Evolutionary conservation across 2,797 vertebrate genomes (phyloP).

Genomic region (Pterois miles): DNA sequence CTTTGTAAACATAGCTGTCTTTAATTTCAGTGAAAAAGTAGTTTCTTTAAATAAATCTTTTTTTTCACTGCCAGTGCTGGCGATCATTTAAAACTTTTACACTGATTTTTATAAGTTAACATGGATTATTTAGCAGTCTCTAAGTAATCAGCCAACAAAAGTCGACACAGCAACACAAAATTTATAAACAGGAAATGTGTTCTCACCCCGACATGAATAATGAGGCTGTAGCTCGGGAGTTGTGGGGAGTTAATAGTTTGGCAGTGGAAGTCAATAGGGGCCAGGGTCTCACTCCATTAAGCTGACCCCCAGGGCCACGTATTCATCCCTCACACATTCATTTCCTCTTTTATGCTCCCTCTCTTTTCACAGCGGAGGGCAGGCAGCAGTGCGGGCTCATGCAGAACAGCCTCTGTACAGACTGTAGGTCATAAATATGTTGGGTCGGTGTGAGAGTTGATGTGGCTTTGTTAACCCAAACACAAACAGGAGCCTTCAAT

Average conservation of each 20-base stretch:
- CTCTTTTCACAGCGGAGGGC: constrained; percentile 91
- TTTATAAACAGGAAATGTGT: constrained; percentile 57
- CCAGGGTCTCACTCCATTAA: constrained; percentile 99
- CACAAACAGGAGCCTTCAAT: constrained; percentile 85
- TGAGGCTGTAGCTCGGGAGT: constrained; percentile 89
- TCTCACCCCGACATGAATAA: constrained; percentile 88
- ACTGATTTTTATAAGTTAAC: not conserved
- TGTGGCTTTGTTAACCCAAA: constrained; percentile 92
- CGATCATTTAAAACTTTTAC: constrained; percentile 13
- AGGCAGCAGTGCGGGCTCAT: constrained; percentile 86
- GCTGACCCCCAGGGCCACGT: constrained; percentile 96
- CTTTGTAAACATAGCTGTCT: not conserved
- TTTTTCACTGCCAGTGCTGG: not conserved
- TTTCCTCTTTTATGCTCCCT: constrained; percentile 95
- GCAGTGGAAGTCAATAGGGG: constrained; percentile 95
- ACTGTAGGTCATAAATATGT: constrained; percentile 98
- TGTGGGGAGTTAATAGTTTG: constrained; percentile 99
- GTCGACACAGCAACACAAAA: constrained; percentile 36
- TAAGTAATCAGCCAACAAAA: constrained; percentile 11
- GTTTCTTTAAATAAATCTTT: not conserved
- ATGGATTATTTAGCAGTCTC: not conserved
- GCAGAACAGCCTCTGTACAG: constrained; percentile 91
- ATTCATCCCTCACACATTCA: constrained; percentile 98
- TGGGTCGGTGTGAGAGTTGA: constrained; percentile 90
- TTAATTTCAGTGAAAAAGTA: not conserved